Percentiles rank a stretch among this genome's conserved stretches.
phyloP scores from a whole-genome alignment of 2,113 vertebrate genomes.

The Eurystomus gularis region DNA sequence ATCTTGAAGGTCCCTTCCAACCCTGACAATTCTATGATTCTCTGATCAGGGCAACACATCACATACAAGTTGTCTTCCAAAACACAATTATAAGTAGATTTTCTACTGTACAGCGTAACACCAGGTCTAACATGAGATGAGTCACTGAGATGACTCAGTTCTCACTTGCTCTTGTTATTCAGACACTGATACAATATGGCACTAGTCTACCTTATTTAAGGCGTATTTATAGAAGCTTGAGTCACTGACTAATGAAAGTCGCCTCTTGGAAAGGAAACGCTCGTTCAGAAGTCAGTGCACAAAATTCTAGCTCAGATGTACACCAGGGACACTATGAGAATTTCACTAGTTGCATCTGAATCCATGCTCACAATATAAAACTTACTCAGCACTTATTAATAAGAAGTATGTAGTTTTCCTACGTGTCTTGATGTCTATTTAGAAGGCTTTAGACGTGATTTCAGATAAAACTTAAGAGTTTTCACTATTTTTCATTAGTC shows the following conservation, averaged over 20 bases:
- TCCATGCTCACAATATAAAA: not conserved
- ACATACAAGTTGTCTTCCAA: not conserved
- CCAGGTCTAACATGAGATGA: not conserved
- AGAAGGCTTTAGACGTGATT: not conserved
- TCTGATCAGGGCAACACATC: not conserved
- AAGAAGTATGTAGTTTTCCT: not conserved
- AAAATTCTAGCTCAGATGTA: not conserved
- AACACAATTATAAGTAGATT: not conserved
- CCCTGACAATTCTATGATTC: too few relatives aligned
- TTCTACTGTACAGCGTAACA: not conserved
- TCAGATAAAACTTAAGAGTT: not conserved
- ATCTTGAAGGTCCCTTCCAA: too few relatives aligned
- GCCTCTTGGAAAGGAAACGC: not conserved
- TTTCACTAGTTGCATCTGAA: not conserved
- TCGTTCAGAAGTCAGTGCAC: not conserved
- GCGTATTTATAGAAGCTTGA: slow-evolving; percentile 55
- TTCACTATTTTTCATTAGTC: not conserved
- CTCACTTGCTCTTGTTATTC: not conserved
- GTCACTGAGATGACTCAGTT: slow-evolving; percentile 36
- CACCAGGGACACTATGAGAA: not conserved
- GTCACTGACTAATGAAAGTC: slow-evolving; percentile 4
- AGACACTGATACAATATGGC: slow-evolving; percentile 44
- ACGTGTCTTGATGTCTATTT: not conserved
- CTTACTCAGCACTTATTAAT: not conserved
- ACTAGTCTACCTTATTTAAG: slow-evolving; percentile 15